A percentile compares a stretch with the other conserved stretches of the same genome.
phyloP scores from a whole-genome alignment of 2,113 vertebrate species.

The Pelecanoides urinatrix region DNA sequence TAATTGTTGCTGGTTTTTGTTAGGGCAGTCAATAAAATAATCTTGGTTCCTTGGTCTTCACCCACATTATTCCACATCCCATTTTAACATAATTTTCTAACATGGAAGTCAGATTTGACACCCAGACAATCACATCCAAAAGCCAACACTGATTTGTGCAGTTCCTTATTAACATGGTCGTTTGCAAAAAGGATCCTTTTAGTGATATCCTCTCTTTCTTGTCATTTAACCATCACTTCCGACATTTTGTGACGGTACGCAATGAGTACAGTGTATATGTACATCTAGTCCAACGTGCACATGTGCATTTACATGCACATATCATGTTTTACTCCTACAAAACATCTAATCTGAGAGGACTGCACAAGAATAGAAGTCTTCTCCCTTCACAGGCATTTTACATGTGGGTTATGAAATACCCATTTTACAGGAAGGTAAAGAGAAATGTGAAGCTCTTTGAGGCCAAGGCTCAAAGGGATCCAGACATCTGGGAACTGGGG shows the following conservation, averaged over 20 bases:
- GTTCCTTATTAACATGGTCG: neutral
- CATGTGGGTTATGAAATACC: neutral
- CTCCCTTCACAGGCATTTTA: neutral
- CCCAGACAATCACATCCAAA: neutral
- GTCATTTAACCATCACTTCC: neutral
- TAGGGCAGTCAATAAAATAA: neutral
- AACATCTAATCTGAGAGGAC: neutral
- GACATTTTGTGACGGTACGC: neutral
- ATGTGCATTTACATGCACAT: accelerated
- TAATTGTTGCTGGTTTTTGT: neutral
- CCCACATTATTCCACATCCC: neutral
- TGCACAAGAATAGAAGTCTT: neutral
- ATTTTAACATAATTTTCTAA: neutral
- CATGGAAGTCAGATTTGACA: neutral
- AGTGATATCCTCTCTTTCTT: neutral
- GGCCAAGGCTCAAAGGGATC: neutral
- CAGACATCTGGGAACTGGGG: neutral
- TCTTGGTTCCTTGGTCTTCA: neutral
- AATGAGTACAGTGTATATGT: neutral
- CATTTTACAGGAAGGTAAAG: neutral
- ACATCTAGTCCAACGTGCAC: neutral
- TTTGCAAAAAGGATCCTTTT: neutral
- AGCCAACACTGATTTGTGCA: neutral
- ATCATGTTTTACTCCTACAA: neutral
- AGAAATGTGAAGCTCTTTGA: neutral